A percentile compares a stretch with the other conserved stretches of the same genome.
phyloP scores from a whole-genome alignment of 2,888 invertebrate species.

The Parochlus steinenii region DNA sequence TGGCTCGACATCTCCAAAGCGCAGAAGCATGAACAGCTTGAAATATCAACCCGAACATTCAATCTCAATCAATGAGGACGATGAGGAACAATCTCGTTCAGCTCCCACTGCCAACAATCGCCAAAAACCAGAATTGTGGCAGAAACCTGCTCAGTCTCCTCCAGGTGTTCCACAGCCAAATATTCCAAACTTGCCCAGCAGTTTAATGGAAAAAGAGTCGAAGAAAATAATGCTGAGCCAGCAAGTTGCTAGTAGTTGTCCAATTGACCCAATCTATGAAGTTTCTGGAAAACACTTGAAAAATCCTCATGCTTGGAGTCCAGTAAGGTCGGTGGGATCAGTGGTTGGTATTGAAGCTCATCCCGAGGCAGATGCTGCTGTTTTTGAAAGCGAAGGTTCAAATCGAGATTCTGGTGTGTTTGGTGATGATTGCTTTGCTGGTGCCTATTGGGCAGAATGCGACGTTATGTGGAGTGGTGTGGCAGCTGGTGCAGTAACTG shows the following conservation, averaged over 20 bases:
- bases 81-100: constrained; percentile 54
- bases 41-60: constrained; percentile 29
- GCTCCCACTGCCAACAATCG: constrained; percentile 56
- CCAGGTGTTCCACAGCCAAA: too few relatives aligned
- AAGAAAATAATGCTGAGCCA: too few relatives aligned
- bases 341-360: constrained; percentile 72
- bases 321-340: constrained; percentile 73
- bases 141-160: constrained; percentile 23
- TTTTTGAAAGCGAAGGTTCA: constrained; percentile 54
- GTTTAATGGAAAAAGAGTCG: constrained; percentile 24
- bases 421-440: constrained; percentile 50
- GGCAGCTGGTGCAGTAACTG: constrained; percentile 59
- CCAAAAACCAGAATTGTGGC: constrained; percentile 32
- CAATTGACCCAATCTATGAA: constrained; percentile 31
- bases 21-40: constrained; percentile 48
- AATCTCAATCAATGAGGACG: constrained; percentile 22
- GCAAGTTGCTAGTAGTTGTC: constrained; percentile 15
- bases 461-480: constrained; percentile 70
- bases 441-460: constrained; percentile 59
- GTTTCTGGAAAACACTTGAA: constrained; percentile 49
- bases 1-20: constrained; percentile 34
- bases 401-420: constrained; percentile 55
- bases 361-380: constrained; percentile 66
- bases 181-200: too few relatives aligned
- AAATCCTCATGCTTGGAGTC: constrained; percentile 74